Evolutionary conservation across 2,888 invertebrate genomes (phyloP), one percentile per base, ranked within the genome.

Genomic region (Chymomyza procnemis): DNA sequence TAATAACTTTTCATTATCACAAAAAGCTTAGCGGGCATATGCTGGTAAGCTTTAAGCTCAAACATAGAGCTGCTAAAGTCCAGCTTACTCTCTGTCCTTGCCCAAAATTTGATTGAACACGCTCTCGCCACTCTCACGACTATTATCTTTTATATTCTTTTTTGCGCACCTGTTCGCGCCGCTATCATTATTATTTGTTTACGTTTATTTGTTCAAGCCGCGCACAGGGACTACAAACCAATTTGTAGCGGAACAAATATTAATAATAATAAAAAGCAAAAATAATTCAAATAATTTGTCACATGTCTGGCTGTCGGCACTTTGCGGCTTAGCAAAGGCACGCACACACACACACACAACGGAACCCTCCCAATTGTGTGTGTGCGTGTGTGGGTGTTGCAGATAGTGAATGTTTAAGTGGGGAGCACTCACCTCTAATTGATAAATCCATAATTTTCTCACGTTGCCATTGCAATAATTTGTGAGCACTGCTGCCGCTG

Each of bases 381-480:
- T 18, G 0, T n/a, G n/a, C n/a, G n/a, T n/a, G n/a, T n/a, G n/a
- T n/a, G n/a, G n/a, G n/a, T n/a, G n/a, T 50, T 18, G 16, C 16
- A 18, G 6, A 18, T 18, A 19, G 50, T 50, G 9, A 50, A 50
- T 50, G 50, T 50, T 3, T 50, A 50, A 50, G 50, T 18, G 50
- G 19, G 50, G 50, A 50, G 19, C 50, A 82, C 89, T 80, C 74
- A 88, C 88, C 88, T 88, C 78, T 87, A 62, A 88, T 81, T 72
- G 88, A 88, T 76, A 88, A 88, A 82, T 88, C 89, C 84, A 88
- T 88, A 68, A 88, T 88, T 63, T 76, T 86, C 67, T 77, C 84
- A 69, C 64, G 71, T 62, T 61, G 70, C 73, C 63, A 67, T 34
- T 60, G 16, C 22, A 64, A 50, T 46, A 19, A 30, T 30, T n/a